Percentiles rank a stretch among this genome's conserved stretches.
Conservation (phyloP, 2,888 invertebrate species). For the Cryptus viduatorius region DNA sequence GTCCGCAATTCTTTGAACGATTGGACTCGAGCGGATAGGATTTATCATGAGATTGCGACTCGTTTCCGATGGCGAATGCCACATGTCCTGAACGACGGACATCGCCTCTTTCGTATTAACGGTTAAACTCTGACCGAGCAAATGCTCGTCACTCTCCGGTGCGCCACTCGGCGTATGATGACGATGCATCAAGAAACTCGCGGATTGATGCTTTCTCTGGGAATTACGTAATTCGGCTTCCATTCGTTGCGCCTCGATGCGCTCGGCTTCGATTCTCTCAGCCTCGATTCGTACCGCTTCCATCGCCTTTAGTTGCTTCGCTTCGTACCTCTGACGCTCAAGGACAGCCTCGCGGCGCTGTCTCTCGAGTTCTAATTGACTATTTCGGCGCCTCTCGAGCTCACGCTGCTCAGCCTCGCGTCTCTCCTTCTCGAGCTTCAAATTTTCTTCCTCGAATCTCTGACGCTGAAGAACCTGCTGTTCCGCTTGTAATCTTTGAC, state of each 20-base stretch:
- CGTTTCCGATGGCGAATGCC: constrained; percentile 83
- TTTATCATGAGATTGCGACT: constrained; percentile 66
- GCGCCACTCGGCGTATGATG: constrained; percentile 75
- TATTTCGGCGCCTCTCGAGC: constrained; percentile 70
- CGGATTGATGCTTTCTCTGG: constrained; percentile 78
- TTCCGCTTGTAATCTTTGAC: constrained; percentile 72
- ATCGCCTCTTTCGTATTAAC: constrained; percentile 90
- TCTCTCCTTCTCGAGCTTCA: constrained; percentile 72
- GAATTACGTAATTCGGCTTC: constrained; percentile 79
- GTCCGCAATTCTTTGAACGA: constrained; percentile 76
- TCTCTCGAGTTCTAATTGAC: constrained; percentile 69
- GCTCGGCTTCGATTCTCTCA: constrained; percentile 77
- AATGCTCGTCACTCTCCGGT: constrained; percentile 81
- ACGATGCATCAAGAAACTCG: constrained; percentile 77
- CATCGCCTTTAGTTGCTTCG: constrained; percentile 62
- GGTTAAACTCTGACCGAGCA: constrained; percentile 88
- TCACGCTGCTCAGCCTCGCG: constrained; percentile 73
- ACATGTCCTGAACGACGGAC: constrained; percentile 88
- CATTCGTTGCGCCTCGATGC: constrained; percentile 77
- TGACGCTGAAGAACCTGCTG: constrained; percentile 70
- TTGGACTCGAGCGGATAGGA: constrained; percentile 57
- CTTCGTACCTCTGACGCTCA: constrained; percentile 70
- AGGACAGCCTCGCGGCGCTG: constrained; percentile 69
- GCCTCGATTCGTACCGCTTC: constrained; percentile 74
- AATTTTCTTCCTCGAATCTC: constrained; percentile 71